phyloP scores from a whole-genome alignment of 2,113 vertebrate species.

The Corydoras maculifer region DNA sequence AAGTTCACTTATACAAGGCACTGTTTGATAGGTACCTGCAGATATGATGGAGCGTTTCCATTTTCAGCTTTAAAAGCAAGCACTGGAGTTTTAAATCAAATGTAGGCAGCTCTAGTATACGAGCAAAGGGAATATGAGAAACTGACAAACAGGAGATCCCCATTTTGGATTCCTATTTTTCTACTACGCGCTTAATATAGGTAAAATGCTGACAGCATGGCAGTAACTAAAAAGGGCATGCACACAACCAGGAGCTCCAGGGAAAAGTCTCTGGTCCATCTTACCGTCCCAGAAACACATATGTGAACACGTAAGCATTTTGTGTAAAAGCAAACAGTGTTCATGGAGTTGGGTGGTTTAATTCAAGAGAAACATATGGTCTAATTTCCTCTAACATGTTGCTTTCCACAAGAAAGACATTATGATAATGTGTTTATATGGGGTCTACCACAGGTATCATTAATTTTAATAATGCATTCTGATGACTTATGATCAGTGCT shows the following conservation, averaged over 20 bases:
- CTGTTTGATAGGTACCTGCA: no score
- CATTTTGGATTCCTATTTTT: no score
- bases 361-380: neutral
- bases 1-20: no score
- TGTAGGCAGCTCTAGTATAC: no score
- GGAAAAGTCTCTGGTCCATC: neutral
- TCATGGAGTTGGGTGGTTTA: neutral
- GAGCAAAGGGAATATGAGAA: no score
- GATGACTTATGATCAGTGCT: neutral
- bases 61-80: no score
- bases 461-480: neutral
- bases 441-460: neutral
- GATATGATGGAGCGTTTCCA: no score
- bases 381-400: neutral
- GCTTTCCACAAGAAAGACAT: neutral
- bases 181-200: neutral
- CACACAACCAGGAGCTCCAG: neutral
- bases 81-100: no score
- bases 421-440: neutral
- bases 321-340: no score
- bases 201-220: neutral
- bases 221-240: neutral
- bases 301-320: neutral
- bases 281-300: neutral
- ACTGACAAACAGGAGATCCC: no score